Percentiles rank a stretch among this genome's conserved stretches.
These are phyloP conservation scores for Anolis carolinensis DNA, from an alignment of 2,113 vertebrate species.

Conservation along the genomic window DNA sequence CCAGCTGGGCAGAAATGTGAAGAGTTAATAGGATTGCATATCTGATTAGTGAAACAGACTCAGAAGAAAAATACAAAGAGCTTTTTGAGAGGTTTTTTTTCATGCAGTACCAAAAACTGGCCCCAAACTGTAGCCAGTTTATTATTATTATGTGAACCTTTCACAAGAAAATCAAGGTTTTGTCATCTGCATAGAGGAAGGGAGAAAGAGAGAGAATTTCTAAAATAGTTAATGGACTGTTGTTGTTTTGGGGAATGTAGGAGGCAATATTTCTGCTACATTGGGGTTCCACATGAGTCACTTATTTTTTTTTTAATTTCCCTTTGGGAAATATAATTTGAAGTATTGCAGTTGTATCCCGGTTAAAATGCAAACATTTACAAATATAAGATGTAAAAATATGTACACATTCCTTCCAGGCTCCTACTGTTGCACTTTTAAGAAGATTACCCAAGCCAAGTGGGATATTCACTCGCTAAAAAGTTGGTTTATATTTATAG, in stretches of 20 bases:
- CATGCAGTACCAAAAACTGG: too few species aligned
- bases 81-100: too few species aligned
- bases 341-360: slow-evolving; percentile 26
- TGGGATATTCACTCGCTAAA: not conserved
- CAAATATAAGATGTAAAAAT: slow-evolving; percentile 22
- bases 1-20: too few species aligned
- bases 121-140: too few species aligned
- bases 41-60: too few species aligned
- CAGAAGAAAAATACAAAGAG: too few species aligned
- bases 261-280: slow-evolving; percentile 35
- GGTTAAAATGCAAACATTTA: slow-evolving; percentile 34
- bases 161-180: slow-evolving; percentile 26
- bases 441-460: not conserved
- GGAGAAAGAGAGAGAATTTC: not conserved
- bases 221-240: slow-evolving; percentile 28
- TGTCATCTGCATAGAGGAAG: slow-evolving; percentile 8
- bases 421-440: not conserved
- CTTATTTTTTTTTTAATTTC: slow-evolving; percentile 39
- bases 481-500: not conserved
- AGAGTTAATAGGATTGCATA: too few species aligned
- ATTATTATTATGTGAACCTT: not conserved
- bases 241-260: not conserved
- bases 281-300: slow-evolving; percentile 1
- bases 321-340: slow-evolving; percentile 19
- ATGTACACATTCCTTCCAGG: not conserved